Base-by-base conservation (phyloP, 2,888 invertebrate species). In the Brenthis daphne region DNA sequence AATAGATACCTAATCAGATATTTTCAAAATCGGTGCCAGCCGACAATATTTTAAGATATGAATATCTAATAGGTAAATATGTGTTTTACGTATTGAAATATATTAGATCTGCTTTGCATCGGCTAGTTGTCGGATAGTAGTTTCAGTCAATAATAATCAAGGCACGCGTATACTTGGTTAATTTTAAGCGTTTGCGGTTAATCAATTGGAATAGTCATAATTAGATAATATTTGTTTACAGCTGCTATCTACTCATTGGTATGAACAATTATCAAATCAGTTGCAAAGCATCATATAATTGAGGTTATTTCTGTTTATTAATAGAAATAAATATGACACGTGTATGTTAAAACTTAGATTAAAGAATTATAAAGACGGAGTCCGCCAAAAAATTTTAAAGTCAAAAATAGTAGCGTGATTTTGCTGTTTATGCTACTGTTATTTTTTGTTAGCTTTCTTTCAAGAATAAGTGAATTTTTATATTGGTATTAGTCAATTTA, bases 131-230 rank as follows among this genome's bases (percentile, higher is more conserved):
- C 47, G n/a, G 12, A 13, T 8, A 53, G 11, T 16, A 20, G 16
- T 16, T 43, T 16, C 4, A 43, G 0, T 11, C 37, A 16, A 20
- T 20, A 16, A 16, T 37, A 12, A 11, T 57, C 5, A 11, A 6
- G 16, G 12, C 16, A 43, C 20, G 6, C 5, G 43, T 11, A 4
- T n/a, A 66, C 53, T 61, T 61, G 61, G 55, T 67, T 56, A 61
- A 61, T 67, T 55, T 61, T 61, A 60, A 61, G 20, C 67, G 61
- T 61, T 55, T 43, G 37, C 12, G 61, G 55, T 61, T 43, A 63
- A 51, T 63, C 48, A 50, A 50, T 37, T 37, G 29, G 61, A 67
- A 50, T 61, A 43, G 60, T 47, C 55, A 55, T 67, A 61, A 61
- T 67, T 55, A 66, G 16, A 56, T 43, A 37, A 43, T 51, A 55